A percentile compares a stretch with the other conserved stretches of the same genome.
These are phyloP conservation scores for Sebastes minor DNA, from an alignment of 2,797 vertebrate species.

Conservation along the genomic window DNA sequence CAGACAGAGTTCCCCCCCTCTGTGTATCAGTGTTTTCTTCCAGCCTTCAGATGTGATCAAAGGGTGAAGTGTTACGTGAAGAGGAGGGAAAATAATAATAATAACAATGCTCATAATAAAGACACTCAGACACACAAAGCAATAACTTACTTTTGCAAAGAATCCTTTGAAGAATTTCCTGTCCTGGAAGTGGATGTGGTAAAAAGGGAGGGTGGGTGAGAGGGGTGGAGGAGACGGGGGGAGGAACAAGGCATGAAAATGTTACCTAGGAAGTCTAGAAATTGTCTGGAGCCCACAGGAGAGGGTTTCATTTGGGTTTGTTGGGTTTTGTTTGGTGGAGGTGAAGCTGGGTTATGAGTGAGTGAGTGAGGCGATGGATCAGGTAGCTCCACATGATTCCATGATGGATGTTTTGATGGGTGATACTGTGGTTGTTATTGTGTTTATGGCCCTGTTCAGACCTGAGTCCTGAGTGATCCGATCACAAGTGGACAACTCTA, in stretches of 20 bases:
- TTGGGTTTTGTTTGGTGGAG: neutral
- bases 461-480: too few species aligned
- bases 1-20: conserved; percentile 19
- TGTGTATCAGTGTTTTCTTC: conserved; percentile 29
- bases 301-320: conserved; percentile 14
- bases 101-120: conserved; percentile 40
- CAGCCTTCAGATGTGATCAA: conserved; percentile 61
- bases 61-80: conserved; percentile 70
- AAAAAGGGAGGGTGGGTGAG: conserved; percentile 69
- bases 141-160: conserved; percentile 99
- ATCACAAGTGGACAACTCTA: too few species aligned
- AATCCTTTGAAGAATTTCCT: conserved; percentile 99
- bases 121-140: conserved; percentile 76
- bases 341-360: conserved; percentile 51
- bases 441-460: neutral
- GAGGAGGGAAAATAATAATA: conserved; percentile 22
- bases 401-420: conserved; percentile 28
- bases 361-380: conserved; percentile 34
- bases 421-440: conserved; percentile 35
- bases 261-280: conserved; percentile 91
- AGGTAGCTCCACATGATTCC: conserved; percentile 18
- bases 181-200: conserved; percentile 98
- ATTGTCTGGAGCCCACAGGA: conserved; percentile 79
- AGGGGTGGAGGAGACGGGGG: conserved; percentile 81
- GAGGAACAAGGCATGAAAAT: conserved; percentile 95